A percentile compares a stretch with the other conserved stretches of the same genome.
Evolutionary conservation across 2,888 invertebrate species (phyloP).

Genomic region (Drosophila mettleri): DNA sequence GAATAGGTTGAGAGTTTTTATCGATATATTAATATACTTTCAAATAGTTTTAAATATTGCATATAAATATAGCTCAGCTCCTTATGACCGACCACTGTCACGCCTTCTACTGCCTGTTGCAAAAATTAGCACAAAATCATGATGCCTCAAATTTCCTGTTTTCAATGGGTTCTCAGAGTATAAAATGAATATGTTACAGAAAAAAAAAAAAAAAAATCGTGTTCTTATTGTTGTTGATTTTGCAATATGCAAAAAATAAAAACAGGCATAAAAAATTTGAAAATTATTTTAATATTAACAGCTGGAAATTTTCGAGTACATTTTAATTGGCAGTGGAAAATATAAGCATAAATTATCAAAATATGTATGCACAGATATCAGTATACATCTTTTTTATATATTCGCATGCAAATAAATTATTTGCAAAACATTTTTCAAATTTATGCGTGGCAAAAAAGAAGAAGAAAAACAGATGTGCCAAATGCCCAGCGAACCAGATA

Average conservation of each 20-base stretch:
- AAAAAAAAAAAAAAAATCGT: neutral
- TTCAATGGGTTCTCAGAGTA: neutral
- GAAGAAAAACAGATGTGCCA: conserved; percentile 40
- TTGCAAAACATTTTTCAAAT: conserved; percentile 52
- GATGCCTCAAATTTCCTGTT: neutral
- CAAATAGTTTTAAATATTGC: too few relatives aligned
- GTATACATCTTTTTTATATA: neutral
- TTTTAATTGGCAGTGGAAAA: conserved; percentile 48
- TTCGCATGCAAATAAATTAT: conserved; percentile 53
- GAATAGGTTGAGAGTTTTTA: too few relatives aligned
- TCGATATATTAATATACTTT: too few relatives aligned
- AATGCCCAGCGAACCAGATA: conserved; percentile 24
- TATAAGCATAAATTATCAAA: conserved; percentile 55
- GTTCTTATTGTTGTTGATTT: conserved; percentile 50
- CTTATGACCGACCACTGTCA: neutral
- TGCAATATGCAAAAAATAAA: conserved; percentile 25
- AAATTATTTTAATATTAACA: conserved; percentile 40
- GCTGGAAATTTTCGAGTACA: conserved; percentile 29
- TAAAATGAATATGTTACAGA: neutral
- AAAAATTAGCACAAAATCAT: neutral
- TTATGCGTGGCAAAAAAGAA: conserved; percentile 30
- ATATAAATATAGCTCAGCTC: too few relatives aligned
- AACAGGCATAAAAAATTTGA: conserved; percentile 12
- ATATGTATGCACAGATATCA: conserved; percentile 12
- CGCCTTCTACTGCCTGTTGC: conserved; percentile 1